These are phyloP conservation scores for Diplolepis rosae DNA, from an alignment of 2,888 invertebrate genomes.

Conservation along the genomic window DNA sequence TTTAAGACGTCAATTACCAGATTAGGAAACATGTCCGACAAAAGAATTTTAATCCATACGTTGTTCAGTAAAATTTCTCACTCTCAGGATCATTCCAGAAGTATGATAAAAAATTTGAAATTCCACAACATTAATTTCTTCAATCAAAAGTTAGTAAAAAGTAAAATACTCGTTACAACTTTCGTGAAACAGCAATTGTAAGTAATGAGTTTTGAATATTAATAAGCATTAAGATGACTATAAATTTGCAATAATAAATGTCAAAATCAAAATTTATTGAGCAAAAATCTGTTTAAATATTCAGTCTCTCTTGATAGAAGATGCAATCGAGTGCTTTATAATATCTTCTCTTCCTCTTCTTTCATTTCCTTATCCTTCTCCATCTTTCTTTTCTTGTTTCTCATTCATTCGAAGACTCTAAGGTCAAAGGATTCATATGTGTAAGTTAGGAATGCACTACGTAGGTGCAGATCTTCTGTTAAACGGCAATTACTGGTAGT, in stretches of 20 bases:
- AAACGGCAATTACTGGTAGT: conserved; percentile 23
- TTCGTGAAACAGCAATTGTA: background rate
- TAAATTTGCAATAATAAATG: conserved; percentile 22
- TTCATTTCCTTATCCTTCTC: too few relatives aligned
- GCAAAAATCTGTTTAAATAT: background rate
- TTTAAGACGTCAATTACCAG: conserved; percentile 1
- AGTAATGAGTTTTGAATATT: background rate
- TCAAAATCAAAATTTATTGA: background rate
- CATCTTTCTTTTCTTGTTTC: background rate
- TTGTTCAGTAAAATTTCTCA: background rate
- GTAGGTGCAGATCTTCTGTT: background rate
- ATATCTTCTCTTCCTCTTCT: too few relatives aligned
- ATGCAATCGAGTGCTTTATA: too few relatives aligned
- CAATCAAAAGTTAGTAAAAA: conserved; percentile 1
- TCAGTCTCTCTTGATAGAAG: background rate
- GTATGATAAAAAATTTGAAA: background rate
- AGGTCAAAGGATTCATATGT: background rate
- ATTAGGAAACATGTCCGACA: background rate
- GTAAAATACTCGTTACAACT: background rate
- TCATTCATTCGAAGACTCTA: background rate
- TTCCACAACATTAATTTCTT: conserved; percentile 1
- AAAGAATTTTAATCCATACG: background rate
- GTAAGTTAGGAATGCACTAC: background rate
- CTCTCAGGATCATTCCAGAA: background rate
- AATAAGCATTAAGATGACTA: background rate